phyloP scores from a whole-genome alignment of 2,888 invertebrate species.

The Schizaphis graminum region DNA sequence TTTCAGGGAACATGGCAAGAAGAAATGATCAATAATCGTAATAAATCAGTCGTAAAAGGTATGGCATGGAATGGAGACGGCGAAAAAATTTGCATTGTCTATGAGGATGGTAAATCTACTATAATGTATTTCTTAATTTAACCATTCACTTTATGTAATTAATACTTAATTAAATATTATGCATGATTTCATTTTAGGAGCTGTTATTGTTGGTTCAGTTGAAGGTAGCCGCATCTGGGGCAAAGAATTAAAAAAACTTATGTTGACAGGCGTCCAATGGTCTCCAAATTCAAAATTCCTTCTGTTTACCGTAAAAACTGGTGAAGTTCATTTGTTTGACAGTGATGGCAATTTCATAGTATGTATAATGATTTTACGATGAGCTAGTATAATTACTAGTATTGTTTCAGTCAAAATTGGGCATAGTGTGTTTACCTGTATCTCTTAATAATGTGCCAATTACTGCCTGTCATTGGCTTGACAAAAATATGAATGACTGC shows the following conservation, averaged over 20 bases:
- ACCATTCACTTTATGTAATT: background rate
- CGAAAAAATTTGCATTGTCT: constrained; percentile 97
- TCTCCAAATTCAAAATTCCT: constrained; percentile 93
- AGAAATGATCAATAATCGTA: constrained; percentile 99
- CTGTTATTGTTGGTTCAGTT: constrained; percentile 95
- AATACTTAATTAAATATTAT: background rate
- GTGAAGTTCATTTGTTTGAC: constrained; percentile 95
- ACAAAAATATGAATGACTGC: constrained; percentile 79
- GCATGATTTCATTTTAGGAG: constrained; percentile 74
- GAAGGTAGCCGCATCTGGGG: constrained; percentile 99
- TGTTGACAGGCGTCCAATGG: constrained; percentile 92
- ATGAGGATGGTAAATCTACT: constrained; percentile 87
- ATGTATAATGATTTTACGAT: constrained; percentile 66
- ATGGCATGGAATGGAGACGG: constrained; percentile 99
- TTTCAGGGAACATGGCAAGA: constrained; percentile 94
- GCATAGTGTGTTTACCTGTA: constrained; percentile 74
- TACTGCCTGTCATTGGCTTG: constrained; percentile 89
- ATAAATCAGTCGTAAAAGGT: constrained; percentile 95
- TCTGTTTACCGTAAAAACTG: constrained; percentile 89
- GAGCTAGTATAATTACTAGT: background rate
- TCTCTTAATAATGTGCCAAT: constrained; percentile 68
- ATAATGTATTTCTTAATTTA: constrained; percentile 67
- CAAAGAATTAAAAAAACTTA: constrained; percentile 91
- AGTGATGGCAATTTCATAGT: constrained; percentile 83
- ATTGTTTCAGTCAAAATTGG: constrained; percentile 80